phyloP scores from a whole-genome alignment of 2,797 vertebrate genomes.

The Myioborus melanocephalus region DNA sequence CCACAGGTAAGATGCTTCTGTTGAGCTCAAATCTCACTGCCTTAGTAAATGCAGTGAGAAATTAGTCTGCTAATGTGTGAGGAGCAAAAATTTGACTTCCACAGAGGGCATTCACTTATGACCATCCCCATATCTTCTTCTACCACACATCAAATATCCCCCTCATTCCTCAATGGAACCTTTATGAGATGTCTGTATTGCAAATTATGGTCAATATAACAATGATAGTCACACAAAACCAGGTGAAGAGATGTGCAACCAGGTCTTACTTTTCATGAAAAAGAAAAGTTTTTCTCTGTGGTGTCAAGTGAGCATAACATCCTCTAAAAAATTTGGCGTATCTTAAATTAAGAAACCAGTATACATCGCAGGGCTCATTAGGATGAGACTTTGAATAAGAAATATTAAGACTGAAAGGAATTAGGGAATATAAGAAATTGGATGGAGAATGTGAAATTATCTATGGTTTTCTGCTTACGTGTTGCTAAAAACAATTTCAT shows the following conservation, averaged over 20 bases:
- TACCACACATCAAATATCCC: accelerated
- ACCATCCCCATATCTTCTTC: not conserved
- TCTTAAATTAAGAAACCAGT: not conserved
- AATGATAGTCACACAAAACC: accelerated
- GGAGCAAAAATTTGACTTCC: not conserved
- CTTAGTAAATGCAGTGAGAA: not conserved
- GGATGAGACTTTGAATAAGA: not conserved
- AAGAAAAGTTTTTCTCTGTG: accelerated
- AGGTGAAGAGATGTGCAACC: not conserved
- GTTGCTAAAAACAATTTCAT: not conserved
- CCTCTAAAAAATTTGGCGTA: not conserved
- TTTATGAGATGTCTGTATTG: not conserved
- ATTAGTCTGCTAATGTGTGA: not conserved
- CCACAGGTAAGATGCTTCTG: accelerated
- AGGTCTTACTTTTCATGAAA: not conserved
- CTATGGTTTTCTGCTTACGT: not conserved
- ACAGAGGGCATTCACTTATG: not conserved
- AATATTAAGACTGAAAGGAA: not conserved
- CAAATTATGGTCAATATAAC: not conserved
- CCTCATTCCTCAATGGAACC: not conserved
- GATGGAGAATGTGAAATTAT: not conserved
- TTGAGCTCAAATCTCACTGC: not conserved
- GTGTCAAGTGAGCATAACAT: not conserved
- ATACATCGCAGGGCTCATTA: not conserved
- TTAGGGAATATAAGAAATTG: not conserved